phyloP scores from a whole-genome alignment of 2,113 vertebrate genomes.

The Cynopterus brachyotis region DNA sequence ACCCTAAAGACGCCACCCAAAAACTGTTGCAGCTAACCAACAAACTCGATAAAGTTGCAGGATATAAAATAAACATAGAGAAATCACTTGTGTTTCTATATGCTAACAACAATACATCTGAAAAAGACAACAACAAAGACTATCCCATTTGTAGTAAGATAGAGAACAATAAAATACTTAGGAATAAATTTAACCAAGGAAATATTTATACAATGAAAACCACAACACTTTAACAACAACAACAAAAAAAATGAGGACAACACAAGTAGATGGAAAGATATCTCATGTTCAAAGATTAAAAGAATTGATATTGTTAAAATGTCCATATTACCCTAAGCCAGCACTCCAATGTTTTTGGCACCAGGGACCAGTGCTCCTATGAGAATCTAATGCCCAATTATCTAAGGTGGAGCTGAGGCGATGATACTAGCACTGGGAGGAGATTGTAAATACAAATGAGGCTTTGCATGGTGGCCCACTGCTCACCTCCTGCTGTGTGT shows the following conservation, averaged over 20 bases:
- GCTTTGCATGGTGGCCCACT: no score
- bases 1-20: neutral
- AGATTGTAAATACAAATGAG: no score
- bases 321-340: neutral
- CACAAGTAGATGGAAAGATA: neutral
- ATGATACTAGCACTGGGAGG: no score
- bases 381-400: no score
- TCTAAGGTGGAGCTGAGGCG: no score
- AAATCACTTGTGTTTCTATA: neutral
- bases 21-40: neutral
- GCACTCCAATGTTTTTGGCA: no score
- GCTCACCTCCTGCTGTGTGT: no score
- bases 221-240: neutral
- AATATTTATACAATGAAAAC: neutral
- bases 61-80: neutral
- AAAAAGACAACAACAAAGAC: neutral
- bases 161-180: neutral
- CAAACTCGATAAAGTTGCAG: neutral
- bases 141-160: neutral
- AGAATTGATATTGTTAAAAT: neutral
- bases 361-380: no score
- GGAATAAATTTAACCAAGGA: neutral
- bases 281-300: neutral
- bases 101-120: neutral
- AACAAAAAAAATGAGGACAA: neutral